Percentiles rank a stretch among this genome's conserved stretches.
Evolutionary conservation across 1,140 invertebrate species (phyloP).

Genomic region (Brachionus sp.): DNA sequence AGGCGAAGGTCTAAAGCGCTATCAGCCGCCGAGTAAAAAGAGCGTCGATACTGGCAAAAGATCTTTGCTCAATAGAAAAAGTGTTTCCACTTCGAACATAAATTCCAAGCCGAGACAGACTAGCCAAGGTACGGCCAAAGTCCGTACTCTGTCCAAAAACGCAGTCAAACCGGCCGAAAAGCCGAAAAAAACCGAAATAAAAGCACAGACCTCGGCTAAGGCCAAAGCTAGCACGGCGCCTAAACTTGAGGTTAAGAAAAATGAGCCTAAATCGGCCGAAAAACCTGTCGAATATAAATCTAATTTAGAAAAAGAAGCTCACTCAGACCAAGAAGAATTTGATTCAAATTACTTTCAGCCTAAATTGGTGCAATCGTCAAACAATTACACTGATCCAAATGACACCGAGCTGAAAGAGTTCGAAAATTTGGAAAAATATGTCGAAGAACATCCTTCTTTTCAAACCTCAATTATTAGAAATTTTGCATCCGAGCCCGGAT

Average conservation of each 20-base stretch:
- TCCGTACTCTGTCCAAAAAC: not conserved
- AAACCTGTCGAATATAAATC: not conserved
- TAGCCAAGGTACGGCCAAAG: not conserved
- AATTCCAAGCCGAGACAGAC: not conserved
- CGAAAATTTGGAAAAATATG: slow-evolving; percentile 57
- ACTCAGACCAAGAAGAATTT: not conserved
- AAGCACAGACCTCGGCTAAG: not conserved
- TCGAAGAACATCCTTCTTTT: slow-evolving; percentile 57
- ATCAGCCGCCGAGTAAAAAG: slow-evolving; percentile 22
- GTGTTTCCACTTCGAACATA: not conserved
- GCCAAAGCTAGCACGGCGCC: not conserved
- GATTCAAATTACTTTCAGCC: slow-evolving; percentile 16
- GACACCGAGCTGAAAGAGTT: slow-evolving; percentile 56
- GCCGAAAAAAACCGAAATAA: not conserved
- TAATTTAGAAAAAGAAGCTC: not conserved
- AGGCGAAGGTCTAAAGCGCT: slow-evolving; percentile 38
- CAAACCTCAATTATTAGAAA: slow-evolving; percentile 53
- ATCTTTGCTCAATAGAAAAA: slow-evolving; percentile 2
- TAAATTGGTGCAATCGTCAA: not conserved
- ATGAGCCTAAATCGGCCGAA: not conserved
- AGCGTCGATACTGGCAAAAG: not conserved
- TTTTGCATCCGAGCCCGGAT: slow-evolving; percentile 43
- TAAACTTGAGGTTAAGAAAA: slow-evolving; percentile 8
- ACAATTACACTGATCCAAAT: slow-evolving; percentile 47
- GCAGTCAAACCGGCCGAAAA: not conserved